Conservation (phyloP, 2,797 vertebrate genomes). For the Thamnophis elegans region DNA sequence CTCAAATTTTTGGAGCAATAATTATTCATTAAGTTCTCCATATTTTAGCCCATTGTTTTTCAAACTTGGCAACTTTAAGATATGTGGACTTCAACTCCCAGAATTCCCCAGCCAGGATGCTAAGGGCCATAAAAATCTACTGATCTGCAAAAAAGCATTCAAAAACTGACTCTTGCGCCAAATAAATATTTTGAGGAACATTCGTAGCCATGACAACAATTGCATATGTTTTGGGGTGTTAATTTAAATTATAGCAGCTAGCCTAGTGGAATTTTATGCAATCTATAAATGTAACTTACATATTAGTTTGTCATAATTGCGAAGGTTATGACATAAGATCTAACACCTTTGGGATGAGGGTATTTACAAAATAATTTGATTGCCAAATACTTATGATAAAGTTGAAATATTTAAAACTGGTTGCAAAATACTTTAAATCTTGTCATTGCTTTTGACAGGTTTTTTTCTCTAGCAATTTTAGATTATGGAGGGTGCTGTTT, state of each 20-base stretch:
- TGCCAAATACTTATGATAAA: neutral
- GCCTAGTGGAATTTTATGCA: neutral
- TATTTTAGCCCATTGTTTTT: neutral
- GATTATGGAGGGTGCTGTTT: neutral
- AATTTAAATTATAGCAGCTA: neutral
- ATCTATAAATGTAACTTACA: neutral
- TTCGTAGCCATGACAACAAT: neutral
- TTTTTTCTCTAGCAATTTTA: conserved; percentile 4
- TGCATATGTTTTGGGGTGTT: neutral
- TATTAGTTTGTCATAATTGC: neutral
- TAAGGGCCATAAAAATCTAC: neutral
- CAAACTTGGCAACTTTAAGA: neutral
- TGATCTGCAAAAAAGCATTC: neutral
- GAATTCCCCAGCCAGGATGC: neutral
- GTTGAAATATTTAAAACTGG: neutral
- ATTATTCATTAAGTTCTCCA: neutral
- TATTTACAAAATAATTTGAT: neutral
- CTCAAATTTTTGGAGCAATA: neutral
- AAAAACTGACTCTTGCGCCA: neutral
- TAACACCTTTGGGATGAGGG: neutral
- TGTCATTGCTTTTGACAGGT: neutral
- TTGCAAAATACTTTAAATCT: neutral
- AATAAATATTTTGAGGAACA: neutral
- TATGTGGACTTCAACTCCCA: neutral
- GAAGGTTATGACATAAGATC: neutral